Evolutionary conservation across 2,888 invertebrate species (phyloP).

Genomic region (Lordiphosa andalusiaca): DNA sequence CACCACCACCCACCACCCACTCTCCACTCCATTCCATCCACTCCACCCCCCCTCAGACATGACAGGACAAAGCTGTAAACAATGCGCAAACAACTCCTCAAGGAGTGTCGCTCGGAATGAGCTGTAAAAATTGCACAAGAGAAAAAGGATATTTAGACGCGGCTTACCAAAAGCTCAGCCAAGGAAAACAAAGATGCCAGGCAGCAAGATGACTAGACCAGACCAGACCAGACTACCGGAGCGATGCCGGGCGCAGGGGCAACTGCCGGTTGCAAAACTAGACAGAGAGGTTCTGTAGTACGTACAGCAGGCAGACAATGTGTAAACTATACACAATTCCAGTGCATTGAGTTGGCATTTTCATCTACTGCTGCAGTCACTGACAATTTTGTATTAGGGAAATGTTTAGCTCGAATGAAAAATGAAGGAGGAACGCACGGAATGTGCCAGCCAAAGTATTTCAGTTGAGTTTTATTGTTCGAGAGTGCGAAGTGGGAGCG

Average conservation of each 20-base stretch:
- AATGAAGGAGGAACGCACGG: not conserved
- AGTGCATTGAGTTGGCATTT: slow-evolving; percentile 6
- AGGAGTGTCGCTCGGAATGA: slow-evolving; percentile 60
- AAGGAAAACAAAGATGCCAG: slow-evolving; percentile 32
- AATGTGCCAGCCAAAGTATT: too few species aligned
- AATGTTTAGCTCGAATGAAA: not conserved
- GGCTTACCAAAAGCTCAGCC: slow-evolving; percentile 54
- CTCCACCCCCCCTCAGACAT: not conserved
- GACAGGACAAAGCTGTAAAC: slow-evolving; percentile 50
- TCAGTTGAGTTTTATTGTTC: too few species aligned
- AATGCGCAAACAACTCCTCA: slow-evolving; percentile 49
- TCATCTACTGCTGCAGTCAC: slow-evolving; percentile 3
- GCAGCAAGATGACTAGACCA: not conserved
- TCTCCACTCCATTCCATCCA: not conserved
- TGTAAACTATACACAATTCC: slow-evolving; percentile 45
- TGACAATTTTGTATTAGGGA: slow-evolving; percentile 3
- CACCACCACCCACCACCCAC: not conserved
- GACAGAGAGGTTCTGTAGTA: slow-evolving; percentile 3
- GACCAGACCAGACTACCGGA: too few species aligned
- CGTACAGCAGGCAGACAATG: slow-evolving; percentile 49
- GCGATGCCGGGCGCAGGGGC: too few species aligned
- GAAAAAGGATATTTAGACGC: slow-evolving; percentile 56
- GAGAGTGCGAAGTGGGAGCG: too few species aligned
- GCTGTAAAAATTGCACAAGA: slow-evolving; percentile 46
- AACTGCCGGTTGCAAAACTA: not conserved